phyloP scores from a whole-genome alignment of 2,797 vertebrate genomes.

The Pterois miles region DNA sequence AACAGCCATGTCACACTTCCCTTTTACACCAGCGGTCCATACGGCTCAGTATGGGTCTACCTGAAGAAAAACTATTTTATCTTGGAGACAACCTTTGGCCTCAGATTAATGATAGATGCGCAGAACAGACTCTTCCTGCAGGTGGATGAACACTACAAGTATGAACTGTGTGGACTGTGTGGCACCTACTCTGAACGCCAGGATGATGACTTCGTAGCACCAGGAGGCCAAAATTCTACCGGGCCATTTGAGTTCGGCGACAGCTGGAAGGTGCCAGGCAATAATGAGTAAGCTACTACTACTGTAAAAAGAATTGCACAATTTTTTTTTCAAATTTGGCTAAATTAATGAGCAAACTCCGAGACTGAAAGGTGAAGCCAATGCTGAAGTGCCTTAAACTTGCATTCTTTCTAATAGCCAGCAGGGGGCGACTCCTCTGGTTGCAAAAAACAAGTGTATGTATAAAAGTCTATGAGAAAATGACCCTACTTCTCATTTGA shows the following conservation, averaged over 20 bases:
- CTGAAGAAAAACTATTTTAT: conserved; percentile 59
- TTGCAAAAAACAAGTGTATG: too few relatives aligned
- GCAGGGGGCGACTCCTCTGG: too few relatives aligned
- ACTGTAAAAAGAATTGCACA: background rate
- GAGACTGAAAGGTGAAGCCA: too few relatives aligned
- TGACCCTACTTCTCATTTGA: too few relatives aligned
- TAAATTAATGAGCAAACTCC: too few relatives aligned
- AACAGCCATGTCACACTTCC: conserved; percentile 64
- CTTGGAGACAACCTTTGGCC: conserved; percentile 82
- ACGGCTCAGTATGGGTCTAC: conserved; percentile 59
- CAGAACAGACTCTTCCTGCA: conserved; percentile 84
- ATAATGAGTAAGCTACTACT: conserved; percentile 76
- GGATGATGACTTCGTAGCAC: conserved; percentile 84
- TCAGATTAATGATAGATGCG: conserved; percentile 83
- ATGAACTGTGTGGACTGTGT: conserved; percentile 85
- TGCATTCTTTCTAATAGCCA: too few relatives aligned
- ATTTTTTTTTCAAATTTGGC: background rate
- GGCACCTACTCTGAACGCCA: conserved; percentile 85
- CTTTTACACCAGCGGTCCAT: conserved; percentile 57
- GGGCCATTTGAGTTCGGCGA: conserved; percentile 82
- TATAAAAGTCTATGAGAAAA: too few relatives aligned
- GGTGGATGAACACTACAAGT: conserved; percentile 84
- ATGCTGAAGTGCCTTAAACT: too few relatives aligned
- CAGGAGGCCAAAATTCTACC: conserved; percentile 71
- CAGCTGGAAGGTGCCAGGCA: conserved; percentile 83